A percentile compares a stretch with the other conserved stretches of the same genome.
Conservation (phyloP, 2,797 vertebrate species). For the Capromys pilorides region DNA sequence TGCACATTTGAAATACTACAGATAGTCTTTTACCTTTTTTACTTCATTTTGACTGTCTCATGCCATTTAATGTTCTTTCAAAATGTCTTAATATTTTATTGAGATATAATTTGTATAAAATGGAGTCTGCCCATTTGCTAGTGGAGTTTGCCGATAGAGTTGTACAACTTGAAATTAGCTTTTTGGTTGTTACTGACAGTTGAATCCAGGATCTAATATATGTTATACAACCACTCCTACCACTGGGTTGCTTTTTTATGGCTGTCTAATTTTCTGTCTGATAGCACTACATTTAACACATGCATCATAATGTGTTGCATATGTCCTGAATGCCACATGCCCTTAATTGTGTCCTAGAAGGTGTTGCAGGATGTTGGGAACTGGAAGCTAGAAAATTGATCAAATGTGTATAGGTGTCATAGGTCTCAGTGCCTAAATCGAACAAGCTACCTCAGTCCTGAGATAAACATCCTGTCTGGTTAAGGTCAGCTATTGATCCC, state of each 20-base stretch:
- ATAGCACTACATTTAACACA: background rate
- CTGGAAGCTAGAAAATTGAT: too few species aligned
- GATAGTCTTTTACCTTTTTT: background rate
- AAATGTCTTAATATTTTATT: background rate
- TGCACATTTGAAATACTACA: background rate
- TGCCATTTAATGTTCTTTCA: background rate
- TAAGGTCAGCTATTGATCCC: too few species aligned
- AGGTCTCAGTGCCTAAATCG: too few species aligned
- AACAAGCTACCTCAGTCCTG: too few species aligned
- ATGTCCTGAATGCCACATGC: background rate
- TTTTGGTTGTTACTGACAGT: background rate
- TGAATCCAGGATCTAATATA: background rate
- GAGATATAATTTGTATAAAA: too few species aligned
- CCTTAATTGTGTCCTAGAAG: background rate
- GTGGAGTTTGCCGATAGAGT: background rate
- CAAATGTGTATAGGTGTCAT: too few species aligned
- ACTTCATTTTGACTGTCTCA: background rate
- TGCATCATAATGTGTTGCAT: background rate
- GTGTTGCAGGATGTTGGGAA: background rate
- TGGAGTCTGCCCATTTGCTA: background rate
- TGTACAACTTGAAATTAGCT: background rate
- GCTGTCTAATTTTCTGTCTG: background rate
- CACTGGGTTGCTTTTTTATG: background rate
- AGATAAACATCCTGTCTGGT: too few species aligned
- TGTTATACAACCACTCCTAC: background rate